phyloP scores from a whole-genome alignment of 1,140 invertebrate genomes.

The Bombus huntii region DNA sequence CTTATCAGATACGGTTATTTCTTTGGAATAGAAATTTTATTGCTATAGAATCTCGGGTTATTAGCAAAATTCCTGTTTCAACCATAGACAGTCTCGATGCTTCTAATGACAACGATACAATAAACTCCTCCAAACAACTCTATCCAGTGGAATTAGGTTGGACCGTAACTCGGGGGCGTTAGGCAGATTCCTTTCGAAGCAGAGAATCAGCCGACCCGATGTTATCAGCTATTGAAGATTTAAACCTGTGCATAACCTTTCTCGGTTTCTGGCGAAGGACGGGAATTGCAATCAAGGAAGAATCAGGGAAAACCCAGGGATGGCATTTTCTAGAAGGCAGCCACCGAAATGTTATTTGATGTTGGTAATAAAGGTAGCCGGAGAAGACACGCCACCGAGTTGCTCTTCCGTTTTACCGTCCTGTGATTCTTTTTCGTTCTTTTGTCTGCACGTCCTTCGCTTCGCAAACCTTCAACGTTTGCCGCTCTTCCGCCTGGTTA shows the following conservation, averaged over 20 bases:
- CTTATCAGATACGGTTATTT: neutral
- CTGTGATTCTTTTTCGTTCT: neutral
- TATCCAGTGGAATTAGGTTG: neutral
- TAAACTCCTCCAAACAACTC: neutral
- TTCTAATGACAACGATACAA: neutral
- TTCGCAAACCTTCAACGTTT: neutral
- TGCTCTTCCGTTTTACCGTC: neutral
- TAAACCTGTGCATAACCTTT: neutral
- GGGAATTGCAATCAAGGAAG: slow-evolving; percentile 12
- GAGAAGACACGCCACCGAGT: neutral
- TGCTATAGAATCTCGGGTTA: neutral
- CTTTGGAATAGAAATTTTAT: too few relatives aligned
- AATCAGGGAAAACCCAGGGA: neutral
- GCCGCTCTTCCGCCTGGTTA: neutral
- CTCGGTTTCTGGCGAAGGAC: slow-evolving; percentile 17
- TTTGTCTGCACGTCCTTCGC: neutral
- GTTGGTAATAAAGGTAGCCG: slow-evolving; percentile 30
- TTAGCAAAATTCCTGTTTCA: neutral
- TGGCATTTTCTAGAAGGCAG: neutral
- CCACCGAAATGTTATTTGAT: slow-evolving; percentile 29
- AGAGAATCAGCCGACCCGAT: neutral
- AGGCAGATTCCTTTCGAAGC: neutral
- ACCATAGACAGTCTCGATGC: neutral
- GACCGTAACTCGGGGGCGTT: neutral
- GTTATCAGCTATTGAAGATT: neutral